Evolutionary conservation across 2,797 vertebrate species (phyloP).

Genomic region (Prunella strophiata): DNA sequence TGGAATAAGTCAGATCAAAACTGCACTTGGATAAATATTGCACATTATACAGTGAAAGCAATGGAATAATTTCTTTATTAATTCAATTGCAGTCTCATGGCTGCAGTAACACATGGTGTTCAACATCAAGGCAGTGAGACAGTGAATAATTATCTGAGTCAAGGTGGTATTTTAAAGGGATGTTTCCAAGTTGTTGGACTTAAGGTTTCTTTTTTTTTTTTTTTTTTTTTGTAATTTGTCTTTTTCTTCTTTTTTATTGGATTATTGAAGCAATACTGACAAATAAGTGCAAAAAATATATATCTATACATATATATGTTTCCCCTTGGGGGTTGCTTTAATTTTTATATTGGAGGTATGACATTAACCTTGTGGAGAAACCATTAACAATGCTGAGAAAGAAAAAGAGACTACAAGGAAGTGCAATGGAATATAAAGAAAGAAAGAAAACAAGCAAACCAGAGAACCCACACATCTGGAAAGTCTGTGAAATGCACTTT

Average conservation of each 20-base stretch:
- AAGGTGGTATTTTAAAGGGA: neutral
- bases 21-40: neutral
- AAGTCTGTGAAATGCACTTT: neutral
- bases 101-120: neutral
- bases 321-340: neutral
- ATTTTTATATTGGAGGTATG: neutral
- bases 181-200: neutral
- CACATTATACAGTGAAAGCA: neutral
- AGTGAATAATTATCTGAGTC: neutral
- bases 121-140: neutral
- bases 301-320: neutral
- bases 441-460: neutral
- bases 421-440: neutral
- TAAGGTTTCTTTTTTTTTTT: neutral
- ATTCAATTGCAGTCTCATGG: neutral
- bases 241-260: neutral
- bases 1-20: neutral
- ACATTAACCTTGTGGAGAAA: neutral
- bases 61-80: neutral
- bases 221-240: neutral
- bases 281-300: no score
- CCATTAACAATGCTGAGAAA: rapidly evolving
- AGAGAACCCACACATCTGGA: neutral
- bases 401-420: neutral
- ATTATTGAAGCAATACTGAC: neutral